phyloP scores from a whole-genome alignment of 2,797 vertebrate species.

The Alectoris magna region DNA sequence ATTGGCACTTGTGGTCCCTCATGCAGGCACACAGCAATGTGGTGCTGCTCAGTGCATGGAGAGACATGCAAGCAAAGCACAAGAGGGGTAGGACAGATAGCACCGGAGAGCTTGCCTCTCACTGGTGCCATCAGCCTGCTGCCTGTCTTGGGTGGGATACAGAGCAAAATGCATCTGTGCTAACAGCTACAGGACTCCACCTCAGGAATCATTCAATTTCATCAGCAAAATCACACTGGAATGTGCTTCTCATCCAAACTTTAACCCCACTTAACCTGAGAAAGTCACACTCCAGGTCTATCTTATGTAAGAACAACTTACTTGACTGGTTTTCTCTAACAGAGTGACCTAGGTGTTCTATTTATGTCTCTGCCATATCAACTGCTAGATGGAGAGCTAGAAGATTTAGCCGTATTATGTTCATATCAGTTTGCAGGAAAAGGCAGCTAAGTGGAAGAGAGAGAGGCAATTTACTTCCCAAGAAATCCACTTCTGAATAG shows the following conservation, averaged over 20 bases:
- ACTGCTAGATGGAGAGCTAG: background rate
- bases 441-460: background rate
- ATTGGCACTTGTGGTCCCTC: background rate
- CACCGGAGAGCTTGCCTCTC: background rate
- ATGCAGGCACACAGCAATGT: background rate
- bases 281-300: background rate
- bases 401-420: background rate
- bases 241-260: background rate
- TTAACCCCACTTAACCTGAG: constrained; percentile 56
- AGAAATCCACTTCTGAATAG: background rate
- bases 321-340: background rate
- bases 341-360: background rate
- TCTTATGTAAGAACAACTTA: background rate
- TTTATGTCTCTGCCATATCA: background rate
- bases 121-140: background rate
- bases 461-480: background rate
- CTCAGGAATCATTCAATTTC: constrained; percentile 52
- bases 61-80: background rate
- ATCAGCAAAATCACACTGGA: constrained; percentile 55
- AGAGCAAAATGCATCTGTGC: constrained; percentile 16
- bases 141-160: background rate
- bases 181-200: constrained; percentile 60
- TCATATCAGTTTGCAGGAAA: background rate
- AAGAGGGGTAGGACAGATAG: background rate
- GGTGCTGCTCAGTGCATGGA: fast-evolving